Evolutionary conservation across 2,113 vertebrate genomes (phyloP).

Genomic region (Ornithorhynchus anatinus): DNA sequence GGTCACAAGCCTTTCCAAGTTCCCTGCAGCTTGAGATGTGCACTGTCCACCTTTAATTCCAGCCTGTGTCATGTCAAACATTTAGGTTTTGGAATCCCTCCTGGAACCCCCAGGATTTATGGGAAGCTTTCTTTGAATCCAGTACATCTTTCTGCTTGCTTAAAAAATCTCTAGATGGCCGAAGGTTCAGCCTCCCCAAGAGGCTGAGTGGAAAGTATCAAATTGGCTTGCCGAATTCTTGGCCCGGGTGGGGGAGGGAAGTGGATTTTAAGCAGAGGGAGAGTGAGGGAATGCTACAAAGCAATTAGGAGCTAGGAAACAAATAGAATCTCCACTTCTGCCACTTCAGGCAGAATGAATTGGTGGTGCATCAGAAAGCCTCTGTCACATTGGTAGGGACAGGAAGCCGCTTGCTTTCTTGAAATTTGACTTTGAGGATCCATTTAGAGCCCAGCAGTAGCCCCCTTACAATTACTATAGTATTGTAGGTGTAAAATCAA

Average conservation of each 20-base stretch:
- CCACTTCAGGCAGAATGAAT: constrained; percentile 20
- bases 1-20: background rate
- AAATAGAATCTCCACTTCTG: background rate
- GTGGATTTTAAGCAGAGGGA: background rate
- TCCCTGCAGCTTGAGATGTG: background rate
- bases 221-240: background rate
- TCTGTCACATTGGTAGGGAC: background rate
- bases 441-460: constrained; percentile 22
- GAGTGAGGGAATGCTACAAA: background rate
- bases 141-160: constrained; percentile 24
- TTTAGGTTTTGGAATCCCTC: constrained; percentile 27
- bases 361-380: constrained; percentile 23
- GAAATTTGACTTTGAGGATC: constrained; percentile 36
- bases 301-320: constrained; percentile 29
- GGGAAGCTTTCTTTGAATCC: constrained; percentile 12
- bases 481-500: constrained; percentile 29
- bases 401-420: background rate
- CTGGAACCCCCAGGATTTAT: constrained; percentile 34
- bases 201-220: constrained; percentile 34
- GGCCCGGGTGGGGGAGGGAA: background rate
- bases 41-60: background rate
- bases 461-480: constrained; percentile 8
- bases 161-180: constrained; percentile 36
- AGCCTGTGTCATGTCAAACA: background rate
- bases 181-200: constrained; percentile 47